Base-by-base conservation (phyloP, 2,797 vertebrate genomes). In the Myripristis jacobus region DNA sequence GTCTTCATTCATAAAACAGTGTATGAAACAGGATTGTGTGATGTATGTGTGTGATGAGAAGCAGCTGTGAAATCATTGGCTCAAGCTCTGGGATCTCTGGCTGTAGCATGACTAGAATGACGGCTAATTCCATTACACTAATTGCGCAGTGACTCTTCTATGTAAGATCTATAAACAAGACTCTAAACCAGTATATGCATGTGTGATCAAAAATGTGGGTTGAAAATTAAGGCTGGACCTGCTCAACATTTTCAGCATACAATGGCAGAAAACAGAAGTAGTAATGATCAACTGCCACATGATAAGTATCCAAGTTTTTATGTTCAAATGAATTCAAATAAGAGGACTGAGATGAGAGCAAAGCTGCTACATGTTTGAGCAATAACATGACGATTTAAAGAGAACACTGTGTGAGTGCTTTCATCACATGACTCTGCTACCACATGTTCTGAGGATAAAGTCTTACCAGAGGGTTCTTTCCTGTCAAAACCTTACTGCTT, bases 1-100 rank as follows among this genome's bases (percentile, higher is more conserved):
- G 24, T 36, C 16, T 44, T 61, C 41, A n/a, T 76, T 80, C 68
- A 24, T 25, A 55, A 68, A 71, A 67, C 57, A 1, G 50, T 56
- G 48, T 71, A 53, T 68, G 31, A 61, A 74, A 81, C 48, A 66
- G 67, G 62, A 83, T 81, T 41, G 31, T 47, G 55, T 46, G n/a
- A 74, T 64, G 66, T 67, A 13, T 31, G 43, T 63, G 47, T 66
- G 48, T 59, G 2, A 55, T 31, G 9, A 44, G 18, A 52, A 52
- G 50, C 50, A 6, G 24, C 10, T 52, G 50, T 67, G 44, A 73
- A 66, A 8, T 61, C 44, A 29, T 27, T 15, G 60, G 27, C 66
- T 77, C 25, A 1, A 8, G 44, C 55, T 63, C 1, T 55, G 72
- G n/a, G n/a, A 73, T 73, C 48, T 5, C 44, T 57, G 69, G 34